These are phyloP conservation scores for Theonella swinhoei DNA, from an alignment of 37 sponge, comb jelly and placozoan genomes.

Conservation along the genomic window DNA sequence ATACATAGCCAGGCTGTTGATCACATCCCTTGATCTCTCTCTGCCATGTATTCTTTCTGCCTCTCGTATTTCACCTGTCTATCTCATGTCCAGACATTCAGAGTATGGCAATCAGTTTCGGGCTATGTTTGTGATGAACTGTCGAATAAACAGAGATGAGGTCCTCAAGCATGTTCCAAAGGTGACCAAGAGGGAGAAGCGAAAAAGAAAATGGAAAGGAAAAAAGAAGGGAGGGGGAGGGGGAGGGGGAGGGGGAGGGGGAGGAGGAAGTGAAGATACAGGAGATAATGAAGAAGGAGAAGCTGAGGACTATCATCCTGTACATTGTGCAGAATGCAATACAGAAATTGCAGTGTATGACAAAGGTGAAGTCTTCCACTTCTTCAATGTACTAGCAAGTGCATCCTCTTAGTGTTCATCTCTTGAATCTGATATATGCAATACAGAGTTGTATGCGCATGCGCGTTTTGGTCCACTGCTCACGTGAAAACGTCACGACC, in stretches of 20 bases:
- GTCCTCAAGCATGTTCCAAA: constrained; percentile 71
- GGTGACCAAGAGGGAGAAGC: constrained; percentile 43
- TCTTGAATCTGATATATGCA: too few species aligned
- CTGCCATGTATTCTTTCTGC: too few species aligned
- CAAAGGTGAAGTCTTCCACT: constrained; percentile 89
- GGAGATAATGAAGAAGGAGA: not conserved
- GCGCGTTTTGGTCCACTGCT: too few species aligned
- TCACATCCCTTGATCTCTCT: too few species aligned
- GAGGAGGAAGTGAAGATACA: not conserved
- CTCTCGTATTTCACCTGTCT: too few species aligned
- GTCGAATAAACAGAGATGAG: constrained; percentile 70
- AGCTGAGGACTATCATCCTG: constrained; percentile 80
- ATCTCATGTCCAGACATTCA: constrained; percentile 67
- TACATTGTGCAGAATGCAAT: constrained; percentile 76
- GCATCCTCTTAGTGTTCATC: constrained; percentile 60
- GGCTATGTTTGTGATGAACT: constrained; percentile 97
- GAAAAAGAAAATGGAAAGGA: constrained; percentile 20
- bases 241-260: not conserved
- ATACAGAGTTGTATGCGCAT: too few species aligned
- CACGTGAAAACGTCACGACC: too few species aligned
- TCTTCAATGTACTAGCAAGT: constrained; percentile 93
- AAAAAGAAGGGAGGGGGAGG: constrained; percentile 10
- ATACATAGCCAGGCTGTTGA: too few species aligned
- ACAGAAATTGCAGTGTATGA: constrained; percentile 97
- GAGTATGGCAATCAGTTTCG: constrained; percentile 82